These are phyloP conservation scores for Falco berigora DNA, from an alignment of 2,797 vertebrate genomes.

Conservation along the genomic window DNA sequence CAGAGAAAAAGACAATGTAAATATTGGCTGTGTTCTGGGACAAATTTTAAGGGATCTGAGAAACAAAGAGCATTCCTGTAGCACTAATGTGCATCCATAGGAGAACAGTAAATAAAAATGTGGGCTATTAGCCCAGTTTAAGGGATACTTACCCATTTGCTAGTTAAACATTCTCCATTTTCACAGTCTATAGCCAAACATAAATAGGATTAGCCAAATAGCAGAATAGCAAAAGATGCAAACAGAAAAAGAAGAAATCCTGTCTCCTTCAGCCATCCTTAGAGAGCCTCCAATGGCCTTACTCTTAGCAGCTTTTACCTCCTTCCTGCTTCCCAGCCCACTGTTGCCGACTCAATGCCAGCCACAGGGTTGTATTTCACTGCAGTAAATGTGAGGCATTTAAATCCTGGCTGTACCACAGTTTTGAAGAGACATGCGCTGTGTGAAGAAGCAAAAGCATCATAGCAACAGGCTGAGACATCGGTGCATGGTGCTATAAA, in stretches of 20 bases:
- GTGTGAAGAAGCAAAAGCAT: neutral
- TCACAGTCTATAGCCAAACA: neutral
- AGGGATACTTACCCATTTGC: neutral
- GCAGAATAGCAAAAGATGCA: neutral
- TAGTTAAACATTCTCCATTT: neutral
- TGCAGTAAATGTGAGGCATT: neutral
- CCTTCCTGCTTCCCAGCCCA: neutral
- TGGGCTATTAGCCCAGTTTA: neutral
- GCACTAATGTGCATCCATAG: neutral
- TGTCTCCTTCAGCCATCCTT: neutral
- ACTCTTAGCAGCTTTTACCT: neutral
- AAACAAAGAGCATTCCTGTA: neutral
- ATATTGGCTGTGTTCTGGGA: neutral
- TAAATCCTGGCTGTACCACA: neutral
- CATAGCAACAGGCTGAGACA: neutral
- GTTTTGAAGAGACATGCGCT: neutral
- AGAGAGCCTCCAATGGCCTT: neutral
- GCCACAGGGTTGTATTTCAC: neutral
- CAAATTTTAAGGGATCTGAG: neutral
- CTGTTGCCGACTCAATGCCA: neutral
- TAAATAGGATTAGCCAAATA: neutral
- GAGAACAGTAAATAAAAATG: neutral
- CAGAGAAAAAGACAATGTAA: neutral
- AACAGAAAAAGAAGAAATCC: neutral
- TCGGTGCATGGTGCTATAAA: neutral